Percentiles rank a stretch among this genome's conserved stretches.
These are phyloP conservation scores for Zaprionus nigranus DNA, from an alignment of 1,140 invertebrate genomes.

Conservation along the genomic window DNA sequence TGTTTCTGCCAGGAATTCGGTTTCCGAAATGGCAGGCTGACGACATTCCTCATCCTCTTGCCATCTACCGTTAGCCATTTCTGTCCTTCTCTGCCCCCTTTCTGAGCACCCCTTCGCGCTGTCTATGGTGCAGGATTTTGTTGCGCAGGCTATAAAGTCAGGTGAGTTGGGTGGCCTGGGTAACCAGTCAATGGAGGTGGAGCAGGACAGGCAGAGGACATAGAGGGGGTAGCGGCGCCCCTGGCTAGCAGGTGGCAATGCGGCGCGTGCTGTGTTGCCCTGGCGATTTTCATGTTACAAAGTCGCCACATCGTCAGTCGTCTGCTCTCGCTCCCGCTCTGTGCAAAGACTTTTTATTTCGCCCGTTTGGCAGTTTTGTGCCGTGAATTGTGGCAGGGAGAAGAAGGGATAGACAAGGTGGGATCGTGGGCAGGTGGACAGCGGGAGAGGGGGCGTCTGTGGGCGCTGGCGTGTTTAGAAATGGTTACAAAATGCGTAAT, in stretches of 20 bases:
- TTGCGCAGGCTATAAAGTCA: slow-evolving; percentile 75
- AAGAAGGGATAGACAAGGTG: slow-evolving; percentile 5
- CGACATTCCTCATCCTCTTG: slow-evolving; percentile 22
- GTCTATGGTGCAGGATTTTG: slow-evolving; percentile 62
- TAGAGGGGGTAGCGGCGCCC: neutral
- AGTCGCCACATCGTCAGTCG: slow-evolving; percentile 67
- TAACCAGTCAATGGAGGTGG: slow-evolving; percentile 18
- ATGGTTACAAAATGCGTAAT: slow-evolving; percentile 79
- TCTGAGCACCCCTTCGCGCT: slow-evolving; percentile 19
- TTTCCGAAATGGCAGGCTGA: slow-evolving; percentile 68
- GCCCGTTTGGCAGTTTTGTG: slow-evolving; percentile 29
- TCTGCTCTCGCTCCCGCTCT: slow-evolving; percentile 54
- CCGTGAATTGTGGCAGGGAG: slow-evolving; percentile 13
- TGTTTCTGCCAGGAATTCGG: slow-evolving; percentile 76
- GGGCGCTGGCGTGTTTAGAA: slow-evolving; percentile 57
- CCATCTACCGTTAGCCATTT: neutral
- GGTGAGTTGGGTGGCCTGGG: slow-evolving; percentile 26
- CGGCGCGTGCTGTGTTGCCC: slow-evolving; percentile 78
- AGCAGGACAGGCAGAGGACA: neutral
- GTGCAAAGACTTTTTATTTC: slow-evolving; percentile 51
- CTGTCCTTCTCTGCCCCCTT: neutral
- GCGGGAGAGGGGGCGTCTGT: slow-evolving; percentile 45
- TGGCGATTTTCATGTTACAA: slow-evolving; percentile 80
- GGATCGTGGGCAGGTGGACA: slow-evolving; percentile 26
- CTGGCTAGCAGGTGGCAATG: slow-evolving; percentile 42